Evolutionary conservation across 1,140 invertebrate species (phyloP).

Genomic region (Linepithema humile): DNA sequence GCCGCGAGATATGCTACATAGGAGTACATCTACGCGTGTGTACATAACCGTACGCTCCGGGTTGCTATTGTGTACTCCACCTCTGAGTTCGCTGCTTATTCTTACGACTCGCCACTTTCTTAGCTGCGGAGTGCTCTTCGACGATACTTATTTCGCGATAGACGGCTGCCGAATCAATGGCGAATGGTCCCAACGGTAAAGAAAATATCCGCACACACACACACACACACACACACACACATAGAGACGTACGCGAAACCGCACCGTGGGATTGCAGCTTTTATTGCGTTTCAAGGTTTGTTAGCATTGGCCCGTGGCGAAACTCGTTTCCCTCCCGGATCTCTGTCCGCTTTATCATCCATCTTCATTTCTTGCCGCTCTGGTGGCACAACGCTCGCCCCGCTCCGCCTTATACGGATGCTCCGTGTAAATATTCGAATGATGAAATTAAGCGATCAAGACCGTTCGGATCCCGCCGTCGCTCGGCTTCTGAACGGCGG

Average conservation of each 20-base stretch:
- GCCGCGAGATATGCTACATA: not conserved
- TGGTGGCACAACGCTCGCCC: not conserved
- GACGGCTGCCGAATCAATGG: conserved; percentile 33
- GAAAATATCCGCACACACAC: not conserved
- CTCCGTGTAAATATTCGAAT: conserved; percentile 40
- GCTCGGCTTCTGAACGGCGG: not conserved
- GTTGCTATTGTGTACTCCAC: conserved; percentile 19
- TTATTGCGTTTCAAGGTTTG: conserved; percentile 68
- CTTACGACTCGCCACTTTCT: not conserved
- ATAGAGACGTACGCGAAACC: not conserved
- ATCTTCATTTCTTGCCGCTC: not conserved
- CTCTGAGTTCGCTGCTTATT: conserved; percentile 38
- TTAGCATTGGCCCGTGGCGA: conserved; percentile 52
- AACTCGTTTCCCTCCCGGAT: not conserved
- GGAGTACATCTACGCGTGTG: not conserved
- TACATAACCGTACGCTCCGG: not conserved
- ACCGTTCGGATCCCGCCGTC: not conserved
- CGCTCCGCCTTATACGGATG: not conserved
- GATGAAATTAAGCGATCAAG: conserved; percentile 57
- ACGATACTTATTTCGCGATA: conserved; percentile 54
- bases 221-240: not conserved
- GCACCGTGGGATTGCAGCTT: conserved; percentile 50
- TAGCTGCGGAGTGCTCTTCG: conserved; percentile 4
- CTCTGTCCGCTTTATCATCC: conserved; percentile 6
- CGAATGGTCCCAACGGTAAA: conserved; percentile 4